phyloP scores from a whole-genome alignment of 2,113 vertebrate species.

The Ceratotherium simum region DNA sequence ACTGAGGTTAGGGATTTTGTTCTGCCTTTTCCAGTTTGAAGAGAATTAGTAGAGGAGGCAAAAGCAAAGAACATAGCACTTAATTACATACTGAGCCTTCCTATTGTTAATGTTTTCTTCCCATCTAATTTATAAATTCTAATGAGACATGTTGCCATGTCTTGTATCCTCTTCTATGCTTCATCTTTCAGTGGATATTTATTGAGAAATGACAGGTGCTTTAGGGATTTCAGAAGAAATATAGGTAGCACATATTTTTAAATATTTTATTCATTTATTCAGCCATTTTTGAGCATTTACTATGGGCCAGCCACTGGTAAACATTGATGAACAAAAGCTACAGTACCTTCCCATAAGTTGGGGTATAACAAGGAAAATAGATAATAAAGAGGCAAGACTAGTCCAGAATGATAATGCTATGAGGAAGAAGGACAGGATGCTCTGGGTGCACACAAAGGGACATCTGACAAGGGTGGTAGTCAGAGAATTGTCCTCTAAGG shows the following conservation, averaged over 20 bases:
- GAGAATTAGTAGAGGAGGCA: background rate
- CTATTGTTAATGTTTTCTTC: background rate
- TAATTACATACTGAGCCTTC: background rate
- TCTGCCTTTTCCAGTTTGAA: background rate
- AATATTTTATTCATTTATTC: conserved; percentile 20
- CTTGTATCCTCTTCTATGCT: background rate
- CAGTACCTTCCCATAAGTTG: background rate
- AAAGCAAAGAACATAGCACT: background rate
- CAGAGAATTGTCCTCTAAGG: background rate
- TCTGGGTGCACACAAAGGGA: background rate
- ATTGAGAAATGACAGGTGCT: conserved; percentile 24
- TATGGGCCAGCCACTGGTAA: background rate
- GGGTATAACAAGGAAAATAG: background rate
- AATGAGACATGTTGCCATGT: background rate
- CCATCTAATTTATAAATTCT: background rate
- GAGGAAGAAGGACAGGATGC: background rate
- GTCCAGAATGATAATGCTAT: background rate
- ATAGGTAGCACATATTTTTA: background rate
- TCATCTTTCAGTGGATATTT: background rate
- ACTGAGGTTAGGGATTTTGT: conserved; percentile 3
- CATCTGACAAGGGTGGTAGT: background rate
- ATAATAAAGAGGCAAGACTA: background rate
- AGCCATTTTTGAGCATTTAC: background rate
- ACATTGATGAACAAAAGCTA: background rate
- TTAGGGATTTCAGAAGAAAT: conserved; percentile 46